A percentile compares a stretch with the other conserved stretches of the same genome.
Evolutionary conservation across 2,888 invertebrate species (phyloP).

Genomic region (Spicauda simplicius): DNA sequence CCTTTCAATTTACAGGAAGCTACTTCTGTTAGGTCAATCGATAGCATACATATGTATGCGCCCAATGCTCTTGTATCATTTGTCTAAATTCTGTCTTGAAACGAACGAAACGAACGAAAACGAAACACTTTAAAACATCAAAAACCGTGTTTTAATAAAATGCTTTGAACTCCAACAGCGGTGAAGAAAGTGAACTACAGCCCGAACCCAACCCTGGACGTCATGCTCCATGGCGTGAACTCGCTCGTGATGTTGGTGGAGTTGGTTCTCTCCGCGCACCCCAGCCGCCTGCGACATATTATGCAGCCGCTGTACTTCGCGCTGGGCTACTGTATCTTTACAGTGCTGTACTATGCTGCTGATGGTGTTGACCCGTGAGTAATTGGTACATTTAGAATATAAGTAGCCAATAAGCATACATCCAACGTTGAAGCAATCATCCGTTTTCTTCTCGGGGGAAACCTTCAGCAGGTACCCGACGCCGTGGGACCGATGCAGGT

Average conservation of each 20-base stretch:
- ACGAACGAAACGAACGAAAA: no score
- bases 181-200: conserved; percentile 64
- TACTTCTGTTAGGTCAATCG: no score
- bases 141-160: neutral
- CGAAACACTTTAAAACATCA: no score
- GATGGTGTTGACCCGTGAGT: conserved; percentile 90
- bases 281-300: conserved; percentile 85
- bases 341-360: conserved; percentile 88
- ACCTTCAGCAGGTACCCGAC: no score
- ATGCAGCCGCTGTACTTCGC: conserved; percentile 90
- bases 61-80: no score
- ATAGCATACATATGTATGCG: no score
- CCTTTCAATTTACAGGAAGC: no score
- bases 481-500: no score
- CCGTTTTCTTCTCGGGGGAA: no score
- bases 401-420: neutral
- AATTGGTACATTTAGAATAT: neutral
- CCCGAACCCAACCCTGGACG: conserved; percentile 71
- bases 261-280: conserved; percentile 89
- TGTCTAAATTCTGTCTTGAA: no score
- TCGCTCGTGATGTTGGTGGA: conserved; percentile 90
- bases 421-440: no score
- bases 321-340: conserved; percentile 88
- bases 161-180: conserved; percentile 51
- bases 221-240: conserved; percentile 87